Evolutionary conservation across 2,797 vertebrate species (phyloP).

Genomic region (Carcharodon carcharias): DNA sequence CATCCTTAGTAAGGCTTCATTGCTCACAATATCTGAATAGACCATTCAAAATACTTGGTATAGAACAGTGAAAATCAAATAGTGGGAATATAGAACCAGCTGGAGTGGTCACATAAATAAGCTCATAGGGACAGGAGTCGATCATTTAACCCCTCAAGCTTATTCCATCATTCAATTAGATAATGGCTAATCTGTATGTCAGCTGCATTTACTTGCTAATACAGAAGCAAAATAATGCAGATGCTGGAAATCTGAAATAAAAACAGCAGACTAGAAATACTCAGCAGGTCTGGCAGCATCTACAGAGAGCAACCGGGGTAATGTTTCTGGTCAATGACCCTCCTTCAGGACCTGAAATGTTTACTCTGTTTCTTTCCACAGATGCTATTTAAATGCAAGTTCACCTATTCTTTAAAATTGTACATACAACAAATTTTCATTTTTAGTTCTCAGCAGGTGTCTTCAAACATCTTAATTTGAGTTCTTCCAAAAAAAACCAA

Average conservation of each 20-base stretch:
- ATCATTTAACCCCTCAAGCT: not conserved
- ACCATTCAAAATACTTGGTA: not conserved
- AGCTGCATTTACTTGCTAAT: not conserved
- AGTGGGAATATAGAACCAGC: not conserved
- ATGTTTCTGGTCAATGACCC: not conserved
- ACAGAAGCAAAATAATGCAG: not conserved
- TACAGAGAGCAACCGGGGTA: not conserved
- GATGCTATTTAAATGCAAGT: not conserved
- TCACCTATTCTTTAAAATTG: not conserved
- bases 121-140: not conserved
- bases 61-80: not conserved
- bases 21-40: not conserved
- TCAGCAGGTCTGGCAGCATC: not conserved
- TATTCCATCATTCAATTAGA: not conserved
- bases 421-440: not conserved
- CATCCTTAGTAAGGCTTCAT: not conserved
- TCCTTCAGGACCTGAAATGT: not conserved
- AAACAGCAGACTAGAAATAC: not conserved
- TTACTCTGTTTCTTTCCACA: not conserved
- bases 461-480: not conserved
- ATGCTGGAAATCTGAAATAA: not conserved
- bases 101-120: not conserved
- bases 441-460: not conserved
- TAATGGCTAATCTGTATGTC: not conserved
- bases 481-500: not conserved